Base-by-base conservation (phyloP, 30 jellyfish, hydroid and myxozoan genomes). In the Cassiopea andromeda region DNA sequence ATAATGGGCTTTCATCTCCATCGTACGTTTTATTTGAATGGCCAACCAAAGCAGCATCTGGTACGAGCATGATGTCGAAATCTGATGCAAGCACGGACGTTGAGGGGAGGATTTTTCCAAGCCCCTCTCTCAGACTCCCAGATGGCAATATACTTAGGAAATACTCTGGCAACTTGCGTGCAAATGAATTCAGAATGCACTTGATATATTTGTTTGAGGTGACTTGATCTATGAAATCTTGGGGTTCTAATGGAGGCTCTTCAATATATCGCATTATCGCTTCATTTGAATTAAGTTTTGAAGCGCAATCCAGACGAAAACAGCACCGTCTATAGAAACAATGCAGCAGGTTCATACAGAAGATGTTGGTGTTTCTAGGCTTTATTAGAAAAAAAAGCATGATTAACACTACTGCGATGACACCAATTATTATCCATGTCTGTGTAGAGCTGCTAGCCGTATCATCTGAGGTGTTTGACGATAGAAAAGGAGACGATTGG, bases 101-200 rank as follows among this genome's bases (percentile, higher is more conserved):
- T 14, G 96, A 89, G 38, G 96, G 96, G 27, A 89, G 48, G 59
- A 81, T 18, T 54, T 89, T 89, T 38, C 96, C 96, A 70, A 81
- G 72, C 5, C 92, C 88, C 43, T 89, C 96, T 69, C 96, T 80
- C 18, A 89, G 75, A 66, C 96, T 89, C 13, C 96, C 96, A 59
- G 92, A 46, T 58, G 96, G 96, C 60, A 89, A 47, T n/a, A 79
- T 78, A 46, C 92, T 78, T 27, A 89, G 73, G 57, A 89, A 89
- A 49, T 78, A 89, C 79, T 80, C 88, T 16, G 96, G 96, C 47
- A 89, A 81, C 59, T 68, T 44, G 78, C 54, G 15, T 48, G 79
- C 77, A 16, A 89, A 60, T 7, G 87, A 46, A 54, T 81, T 85
- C 67, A 81, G 57, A 17, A 89, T 89, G 27, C 80, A 15, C 18